Base-by-base conservation (phyloP, 2,888 invertebrate species). In the Cheilosia urbana region DNA sequence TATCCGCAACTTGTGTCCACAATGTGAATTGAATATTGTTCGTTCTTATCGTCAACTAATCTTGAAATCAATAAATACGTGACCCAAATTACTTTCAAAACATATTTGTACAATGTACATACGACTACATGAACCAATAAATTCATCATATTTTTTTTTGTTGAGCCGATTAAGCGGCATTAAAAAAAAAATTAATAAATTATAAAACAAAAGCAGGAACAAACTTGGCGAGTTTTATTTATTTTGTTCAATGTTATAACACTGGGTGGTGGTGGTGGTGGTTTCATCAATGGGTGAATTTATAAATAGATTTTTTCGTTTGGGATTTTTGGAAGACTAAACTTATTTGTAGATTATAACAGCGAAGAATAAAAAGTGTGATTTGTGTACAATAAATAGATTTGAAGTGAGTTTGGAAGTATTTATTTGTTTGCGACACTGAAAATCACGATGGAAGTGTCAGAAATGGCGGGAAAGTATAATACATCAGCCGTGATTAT, bases 51-150 rank as follows among this genome's bases (percentile, higher is more conserved):
- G 53, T 37, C 55, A 42, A 30, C 60, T 69, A 77, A 77, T 69
- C 77, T 77, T 47, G 77, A 55, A 77, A 77, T 77, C 77, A 53
- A 77, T 77, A 77, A 68, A 62, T 55, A 55, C 27, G 37, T 69
- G 77, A 77, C 77, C 77, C 55, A 77, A 51, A 68, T 76, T 34
- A 11, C 53, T 65, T 65, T 55, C 24, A 42, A 51, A 40, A 57
- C 40, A 0, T 27, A 27, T 27, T 27, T 27, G n/a, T n/a, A n/a
- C n/a, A n/a, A n/a, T n/a, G 19, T 24, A 47, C 34, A 27, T 15
- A 27, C n/a, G 4, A 9, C 27, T 7, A 34, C 15, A 19, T 21
- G 11, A 30, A 7, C 21, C 47, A 49, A 63, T 63, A 13, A 34
- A 63, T 47, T 63, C 47, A 49, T 63, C 47, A 63, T 63, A 34